Percentiles rank a stretch among this genome's conserved stretches.
These are phyloP conservation scores for Thamnaconus septentrionalis DNA, from an alignment of 2,113 vertebrate species.

Conservation along the genomic window DNA sequence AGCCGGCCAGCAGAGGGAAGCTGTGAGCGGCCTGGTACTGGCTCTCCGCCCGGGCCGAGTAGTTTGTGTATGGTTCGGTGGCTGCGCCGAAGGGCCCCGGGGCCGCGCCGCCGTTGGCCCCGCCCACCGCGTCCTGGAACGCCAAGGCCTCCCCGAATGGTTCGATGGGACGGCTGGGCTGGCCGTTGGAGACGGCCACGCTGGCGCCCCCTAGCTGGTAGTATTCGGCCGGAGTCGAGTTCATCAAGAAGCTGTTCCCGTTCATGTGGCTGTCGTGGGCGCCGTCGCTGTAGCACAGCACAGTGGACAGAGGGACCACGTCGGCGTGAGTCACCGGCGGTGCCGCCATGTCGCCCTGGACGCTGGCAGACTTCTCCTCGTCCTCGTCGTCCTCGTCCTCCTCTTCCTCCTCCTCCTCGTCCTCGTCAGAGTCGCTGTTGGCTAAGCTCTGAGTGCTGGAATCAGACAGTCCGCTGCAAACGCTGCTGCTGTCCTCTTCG, in stretches of 20 bases:
- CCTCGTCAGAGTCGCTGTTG: slow-evolving; percentile 93
- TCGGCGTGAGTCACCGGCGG: slow-evolving; percentile 72
- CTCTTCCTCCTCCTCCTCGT: slow-evolving; percentile 82
- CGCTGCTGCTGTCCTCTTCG: slow-evolving; percentile 94
- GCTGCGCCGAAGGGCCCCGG: slow-evolving; percentile 86
- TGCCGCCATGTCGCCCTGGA: slow-evolving; percentile 74
- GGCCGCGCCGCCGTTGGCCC: slow-evolving; percentile 78
- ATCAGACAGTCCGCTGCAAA: slow-evolving; percentile 94
- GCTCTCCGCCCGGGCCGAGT: slow-evolving; percentile 61
- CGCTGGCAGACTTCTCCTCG: slow-evolving; percentile 83
- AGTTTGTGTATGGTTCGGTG: slow-evolving; percentile 84
- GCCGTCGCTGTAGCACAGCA: slow-evolving; percentile 88
- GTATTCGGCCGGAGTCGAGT: slow-evolving; percentile 86
- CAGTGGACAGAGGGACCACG: slow-evolving; percentile 85
- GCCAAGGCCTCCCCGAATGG: slow-evolving; percentile 66
- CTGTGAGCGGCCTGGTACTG: slow-evolving; percentile 78
- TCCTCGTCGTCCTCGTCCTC: slow-evolving; percentile 85
- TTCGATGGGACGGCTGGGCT: slow-evolving; percentile 78
- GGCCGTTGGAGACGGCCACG: slow-evolving; percentile 64
- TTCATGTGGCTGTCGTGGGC: slow-evolving; percentile 86
- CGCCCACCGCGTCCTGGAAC: slow-evolving; percentile 83
- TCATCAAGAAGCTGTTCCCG: slow-evolving; percentile 85
- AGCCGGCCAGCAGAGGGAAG: slow-evolving; percentile 83
- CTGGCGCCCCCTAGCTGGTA: slow-evolving; percentile 89
- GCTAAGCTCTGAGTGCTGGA: slow-evolving; percentile 96